Percentiles rank a stretch among this genome's conserved stretches.
Evolutionary conservation across 2,797 vertebrate genomes (phyloP).

Genomic region (Acipenser transmontanus): DNA sequence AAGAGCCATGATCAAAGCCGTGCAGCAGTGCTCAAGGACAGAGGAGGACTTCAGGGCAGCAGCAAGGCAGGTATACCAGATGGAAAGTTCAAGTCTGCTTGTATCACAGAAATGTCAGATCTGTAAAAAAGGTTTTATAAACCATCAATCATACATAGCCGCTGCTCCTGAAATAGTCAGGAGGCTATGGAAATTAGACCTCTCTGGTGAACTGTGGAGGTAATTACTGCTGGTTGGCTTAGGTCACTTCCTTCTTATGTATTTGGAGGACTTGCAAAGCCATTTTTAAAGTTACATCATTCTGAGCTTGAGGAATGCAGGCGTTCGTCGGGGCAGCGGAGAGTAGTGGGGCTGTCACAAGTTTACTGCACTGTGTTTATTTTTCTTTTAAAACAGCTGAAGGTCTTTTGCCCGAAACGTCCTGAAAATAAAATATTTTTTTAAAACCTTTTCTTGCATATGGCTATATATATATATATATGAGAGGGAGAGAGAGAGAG

Average conservation of each 20-base stretch:
- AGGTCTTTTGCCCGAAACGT: not conserved
- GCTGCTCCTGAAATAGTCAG: conserved; percentile 46
- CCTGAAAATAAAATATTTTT: no score
- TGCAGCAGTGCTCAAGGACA: conserved; percentile 37
- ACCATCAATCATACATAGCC: conserved; percentile 45
- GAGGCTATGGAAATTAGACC: conserved; percentile 47
- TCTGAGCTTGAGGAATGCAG: conserved; percentile 13
- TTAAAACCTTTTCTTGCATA: no score
- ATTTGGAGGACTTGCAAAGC: conserved; percentile 20
- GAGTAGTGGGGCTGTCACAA: not conserved
- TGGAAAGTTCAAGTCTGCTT: conserved; percentile 52
- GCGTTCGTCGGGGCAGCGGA: conserved; percentile 1
- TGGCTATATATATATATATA: not conserved
- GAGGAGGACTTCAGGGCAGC: conserved; percentile 27
- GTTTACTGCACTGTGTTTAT: no score
- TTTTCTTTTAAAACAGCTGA: not conserved
- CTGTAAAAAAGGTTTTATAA: conserved; percentile 57
- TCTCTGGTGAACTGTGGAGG: conserved; percentile 46
- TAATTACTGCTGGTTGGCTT: conserved; percentile 49
- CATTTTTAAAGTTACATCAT: conserved; percentile 20
- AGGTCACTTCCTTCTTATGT: conserved; percentile 36
- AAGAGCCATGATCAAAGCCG: conserved; percentile 40
- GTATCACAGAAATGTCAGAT: conserved; percentile 61
- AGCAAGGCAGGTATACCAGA: conserved; percentile 31
- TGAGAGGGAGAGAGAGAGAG: no score